A percentile compares a stretch with the other conserved stretches of the same genome.
Conservation (phyloP, 2,113 vertebrate genomes). For the Arizona elegans region DNA sequence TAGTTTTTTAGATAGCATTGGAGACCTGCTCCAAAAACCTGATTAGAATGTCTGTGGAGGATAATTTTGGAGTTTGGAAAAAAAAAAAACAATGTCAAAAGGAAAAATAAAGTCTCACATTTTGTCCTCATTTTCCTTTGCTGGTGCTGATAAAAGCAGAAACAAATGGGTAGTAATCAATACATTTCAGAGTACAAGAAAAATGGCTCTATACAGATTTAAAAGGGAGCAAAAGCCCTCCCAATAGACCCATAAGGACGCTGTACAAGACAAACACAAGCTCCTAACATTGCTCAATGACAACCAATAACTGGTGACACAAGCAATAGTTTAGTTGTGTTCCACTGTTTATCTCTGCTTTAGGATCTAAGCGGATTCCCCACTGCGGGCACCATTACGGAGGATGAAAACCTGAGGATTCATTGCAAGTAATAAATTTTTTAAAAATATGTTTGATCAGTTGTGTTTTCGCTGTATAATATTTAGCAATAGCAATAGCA, state of each 20-base stretch:
- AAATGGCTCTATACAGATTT: conserved; percentile 24
- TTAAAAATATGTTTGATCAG: neutral
- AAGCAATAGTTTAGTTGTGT: too few species aligned
- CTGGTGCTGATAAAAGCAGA: neutral
- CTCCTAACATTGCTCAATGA: conserved; percentile 28
- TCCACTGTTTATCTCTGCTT: neutral
- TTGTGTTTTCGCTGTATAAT: neutral
- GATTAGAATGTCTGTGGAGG: neutral
- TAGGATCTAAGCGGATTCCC: neutral
- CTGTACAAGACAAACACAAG: neutral
- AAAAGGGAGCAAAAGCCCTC: conserved; percentile 5
- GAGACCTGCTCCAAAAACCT: neutral
- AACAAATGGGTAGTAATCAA: conserved; percentile 23
- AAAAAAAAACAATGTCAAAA: conserved; percentile 18
- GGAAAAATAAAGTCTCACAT: neutral
- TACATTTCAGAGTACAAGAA: conserved; percentile 42
- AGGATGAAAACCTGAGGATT: neutral
- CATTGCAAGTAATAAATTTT: neutral
- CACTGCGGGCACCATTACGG: neutral
- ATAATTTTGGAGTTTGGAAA: neutral
- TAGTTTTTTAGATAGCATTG: neutral
- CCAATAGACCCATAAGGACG: neutral
- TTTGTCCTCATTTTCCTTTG: conserved; percentile 39
- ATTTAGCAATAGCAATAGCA: neutral
- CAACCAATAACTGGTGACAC: neutral